Percentiles rank a stretch among this genome's conserved stretches.
These are phyloP conservation scores for Cyclargus thomasi DNA, from an alignment of 1,140 invertebrate genomes.

Conservation along the genomic window DNA sequence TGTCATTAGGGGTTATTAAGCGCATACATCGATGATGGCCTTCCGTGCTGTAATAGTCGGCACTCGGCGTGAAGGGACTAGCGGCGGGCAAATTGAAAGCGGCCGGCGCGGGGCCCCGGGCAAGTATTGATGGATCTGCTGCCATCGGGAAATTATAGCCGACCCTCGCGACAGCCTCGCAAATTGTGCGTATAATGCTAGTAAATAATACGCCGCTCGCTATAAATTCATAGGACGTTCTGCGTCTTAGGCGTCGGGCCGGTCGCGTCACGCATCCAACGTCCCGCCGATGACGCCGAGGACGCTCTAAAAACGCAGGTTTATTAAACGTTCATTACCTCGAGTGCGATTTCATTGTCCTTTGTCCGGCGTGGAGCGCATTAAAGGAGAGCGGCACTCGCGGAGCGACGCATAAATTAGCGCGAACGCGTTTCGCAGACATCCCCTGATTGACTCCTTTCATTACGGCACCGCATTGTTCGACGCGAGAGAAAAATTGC, in stretches of 20 bases:
- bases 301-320: not conserved
- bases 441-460: slow-evolving; percentile 71
- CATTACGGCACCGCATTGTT: slow-evolving; percentile 68
- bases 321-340: slow-evolving; percentile 19
- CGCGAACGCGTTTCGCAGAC: slow-evolving; percentile 58
- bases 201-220: slow-evolving; percentile 63
- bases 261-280: slow-evolving; percentile 16
- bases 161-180: slow-evolving; percentile 69
- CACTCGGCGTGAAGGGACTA: slow-evolving; percentile 41
- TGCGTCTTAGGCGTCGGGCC: slow-evolving; percentile 40
- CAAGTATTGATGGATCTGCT: slow-evolving; percentile 70
- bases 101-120: slow-evolving; percentile 52
- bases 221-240: slow-evolving; percentile 58
- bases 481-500: slow-evolving; percentile 61
- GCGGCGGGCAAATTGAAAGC: slow-evolving; percentile 72
- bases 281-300: not conserved
- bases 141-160: slow-evolving; percentile 71
- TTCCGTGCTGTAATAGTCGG: slow-evolving; percentile 67
- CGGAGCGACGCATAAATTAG: slow-evolving; percentile 59
- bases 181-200: slow-evolving; percentile 73
- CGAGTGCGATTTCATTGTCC: slow-evolving; percentile 38
- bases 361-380: slow-evolving; percentile 43
- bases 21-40: slow-evolving; percentile 64
- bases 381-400: slow-evolving; percentile 34
- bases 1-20: slow-evolving; percentile 73